Conservation (phyloP, 2,113 vertebrate species). For the Odocoileus virginianus region DNA sequence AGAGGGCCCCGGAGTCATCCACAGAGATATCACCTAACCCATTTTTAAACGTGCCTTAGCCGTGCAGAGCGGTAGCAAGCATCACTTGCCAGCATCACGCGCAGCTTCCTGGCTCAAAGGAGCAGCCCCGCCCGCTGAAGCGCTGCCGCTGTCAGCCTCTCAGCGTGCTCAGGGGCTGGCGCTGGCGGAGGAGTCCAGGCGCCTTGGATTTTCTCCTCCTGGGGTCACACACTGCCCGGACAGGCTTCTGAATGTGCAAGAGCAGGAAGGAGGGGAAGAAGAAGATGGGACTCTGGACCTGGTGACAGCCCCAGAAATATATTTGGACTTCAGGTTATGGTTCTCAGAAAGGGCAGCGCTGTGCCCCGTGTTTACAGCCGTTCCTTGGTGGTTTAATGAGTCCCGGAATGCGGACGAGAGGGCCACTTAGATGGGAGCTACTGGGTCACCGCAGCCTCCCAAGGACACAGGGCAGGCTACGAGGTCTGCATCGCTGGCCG, state of each 20-base stretch:
- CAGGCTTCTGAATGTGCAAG: conserved; percentile 84
- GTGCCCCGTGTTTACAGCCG: background rate
- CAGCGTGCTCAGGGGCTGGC: conserved; percentile 70
- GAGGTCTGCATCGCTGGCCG: background rate
- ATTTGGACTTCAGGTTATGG: background rate
- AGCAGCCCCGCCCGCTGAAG: conserved; percentile 68
- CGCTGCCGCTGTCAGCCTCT: conserved; percentile 51
- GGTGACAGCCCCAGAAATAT: conserved; percentile 20
- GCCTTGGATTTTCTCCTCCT: conserved; percentile 75
- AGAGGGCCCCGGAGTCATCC: background rate
- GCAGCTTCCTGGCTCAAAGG: conserved; percentile 83
- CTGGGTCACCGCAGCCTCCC: background rate
- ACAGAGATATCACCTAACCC: background rate
- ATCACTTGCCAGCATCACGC: conserved; percentile 84
- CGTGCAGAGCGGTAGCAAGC: fast-evolving
- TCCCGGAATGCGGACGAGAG: background rate
- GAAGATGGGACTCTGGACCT: background rate
- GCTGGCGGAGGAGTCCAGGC: conserved; percentile 77
- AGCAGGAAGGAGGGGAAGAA: background rate
- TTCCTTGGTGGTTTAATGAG: conserved; percentile 22
- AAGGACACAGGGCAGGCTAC: background rate
- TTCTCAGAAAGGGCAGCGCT: conserved; percentile 44
- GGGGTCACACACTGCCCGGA: conserved; percentile 76
- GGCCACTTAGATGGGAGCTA: background rate
- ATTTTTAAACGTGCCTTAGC: background rate